Conservation (phyloP, 2,888 invertebrate genomes). For the Scaptodrosophila latifasciaeformis region DNA sequence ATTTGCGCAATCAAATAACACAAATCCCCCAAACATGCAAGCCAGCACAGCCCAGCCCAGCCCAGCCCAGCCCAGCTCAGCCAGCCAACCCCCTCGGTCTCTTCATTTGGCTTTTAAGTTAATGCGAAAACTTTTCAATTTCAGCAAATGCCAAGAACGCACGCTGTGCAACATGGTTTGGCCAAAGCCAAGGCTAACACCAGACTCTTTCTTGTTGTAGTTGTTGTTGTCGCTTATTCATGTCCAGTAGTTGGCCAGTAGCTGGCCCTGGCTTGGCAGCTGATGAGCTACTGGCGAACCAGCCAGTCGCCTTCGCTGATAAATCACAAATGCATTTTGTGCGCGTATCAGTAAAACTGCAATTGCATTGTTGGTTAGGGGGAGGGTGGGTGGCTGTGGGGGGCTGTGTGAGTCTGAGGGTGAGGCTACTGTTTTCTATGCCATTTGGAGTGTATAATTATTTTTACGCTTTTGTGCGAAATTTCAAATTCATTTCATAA, state of each 20-base stretch:
- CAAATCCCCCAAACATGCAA: no score
- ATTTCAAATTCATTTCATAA: conserved; percentile 68
- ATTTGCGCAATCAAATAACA: conserved; percentile 36
- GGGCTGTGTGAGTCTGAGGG: conserved; percentile 4
- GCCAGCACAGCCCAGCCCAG: not conserved
- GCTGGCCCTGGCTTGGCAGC: conserved; percentile 37
- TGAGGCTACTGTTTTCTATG: conserved; percentile 38
- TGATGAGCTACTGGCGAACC: conserved; percentile 47
- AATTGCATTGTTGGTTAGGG: not conserved
- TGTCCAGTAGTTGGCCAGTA: conserved; percentile 31
- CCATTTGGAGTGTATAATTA: conserved; percentile 51
- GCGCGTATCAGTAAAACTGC: conserved; percentile 47
- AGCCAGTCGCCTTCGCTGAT: conserved; percentile 40
- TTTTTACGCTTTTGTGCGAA: conserved; percentile 62
- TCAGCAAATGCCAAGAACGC: conserved; percentile 56
- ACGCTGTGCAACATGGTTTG: conserved; percentile 46
- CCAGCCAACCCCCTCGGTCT: conserved; percentile 23
- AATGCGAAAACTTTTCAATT: conserved; percentile 61
- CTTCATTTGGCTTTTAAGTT: conserved; percentile 43
- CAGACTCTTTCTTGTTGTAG: no score
- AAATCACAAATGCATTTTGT: conserved; percentile 64
- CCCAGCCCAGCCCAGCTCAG: not conserved
- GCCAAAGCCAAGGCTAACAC: conserved; percentile 25
- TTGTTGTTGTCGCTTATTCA: no score
- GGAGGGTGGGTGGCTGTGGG: not conserved